Base-by-base conservation (phyloP, 2,888 invertebrate genomes). In the Cryptophagus acutangulus region DNA sequence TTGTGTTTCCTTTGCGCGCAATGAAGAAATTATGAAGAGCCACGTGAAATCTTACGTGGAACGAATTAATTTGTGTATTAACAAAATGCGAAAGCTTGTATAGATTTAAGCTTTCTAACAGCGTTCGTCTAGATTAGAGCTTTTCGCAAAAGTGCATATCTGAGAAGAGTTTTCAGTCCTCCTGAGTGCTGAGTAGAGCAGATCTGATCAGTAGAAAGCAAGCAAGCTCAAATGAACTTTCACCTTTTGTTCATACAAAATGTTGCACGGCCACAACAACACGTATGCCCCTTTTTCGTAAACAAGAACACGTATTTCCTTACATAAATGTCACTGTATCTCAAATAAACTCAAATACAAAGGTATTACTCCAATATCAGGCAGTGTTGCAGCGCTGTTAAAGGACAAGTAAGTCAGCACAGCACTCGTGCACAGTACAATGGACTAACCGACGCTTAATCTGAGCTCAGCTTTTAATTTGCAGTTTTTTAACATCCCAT, bases 401-500 rank as follows among this genome's bases (percentile, higher is more conserved):
- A n/a, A 49, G 58, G 58, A 61, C 61, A 62, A 65, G 62, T 65
- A 65, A 64, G 63, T 65, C 67, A 63, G 67, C 69, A 70, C 67
- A 63, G 67, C 69, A 70, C 69, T 68, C 69, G 69, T 67, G 69
- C 68, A 69, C 64, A 67, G 58, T 64, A 69, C 67, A 67, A 66
- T 67, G 67, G 65, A 69, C 69, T 69, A 70, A 70, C 69, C 63
- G 67, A 61, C 63, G 69, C 69, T 64, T 69, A 70, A 69, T 70
- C 63, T 63, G 58, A 69, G 70, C 69, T 70, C 70, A 70, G 70
- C 70, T 70, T 70, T 69, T 69, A 68, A 69, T 66, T 55, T 67
- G 67, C 67, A 63, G 65, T 66, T 66, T 61, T 57, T 65, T 65
- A 66, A 65, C 63, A 61, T 57, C 57, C 58, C 63, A 65, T 57